phyloP scores from a whole-genome alignment of 2,113 vertebrate species.

The Zingel zingel region DNA sequence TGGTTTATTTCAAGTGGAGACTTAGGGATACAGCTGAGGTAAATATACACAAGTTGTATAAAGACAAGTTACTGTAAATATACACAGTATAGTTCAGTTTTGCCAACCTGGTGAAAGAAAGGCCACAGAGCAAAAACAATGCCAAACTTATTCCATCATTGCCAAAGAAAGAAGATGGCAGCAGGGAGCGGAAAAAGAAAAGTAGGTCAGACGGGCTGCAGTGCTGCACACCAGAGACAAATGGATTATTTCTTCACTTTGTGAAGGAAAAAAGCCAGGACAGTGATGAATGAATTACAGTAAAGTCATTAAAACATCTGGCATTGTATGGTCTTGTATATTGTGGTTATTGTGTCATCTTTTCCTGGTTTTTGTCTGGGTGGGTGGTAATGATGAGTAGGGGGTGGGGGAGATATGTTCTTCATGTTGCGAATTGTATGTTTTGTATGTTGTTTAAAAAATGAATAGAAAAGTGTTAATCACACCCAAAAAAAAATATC shows the following conservation, averaged over 20 bases:
- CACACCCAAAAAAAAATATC: too few relatives aligned
- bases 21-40: neutral
- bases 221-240: conserved; percentile 73
- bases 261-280: conserved; percentile 60
- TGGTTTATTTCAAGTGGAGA: neutral
- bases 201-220: conserved; percentile 82
- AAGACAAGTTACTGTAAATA: conserved; percentile 13
- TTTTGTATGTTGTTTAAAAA: too few relatives aligned
- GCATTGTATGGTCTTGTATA: neutral
- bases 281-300: conserved; percentile 75
- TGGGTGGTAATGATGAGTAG: too few relatives aligned
- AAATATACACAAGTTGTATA: conserved; percentile 18
- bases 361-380: too few relatives aligned
- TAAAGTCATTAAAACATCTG: conserved; percentile 79
- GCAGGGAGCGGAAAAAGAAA: conserved; percentile 65
- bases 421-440: too few relatives aligned
- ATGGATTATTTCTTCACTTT: conserved; percentile 76
- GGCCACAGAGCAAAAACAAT: conserved; percentile 75
- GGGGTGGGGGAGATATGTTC: too few relatives aligned
- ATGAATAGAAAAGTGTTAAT: too few relatives aligned
- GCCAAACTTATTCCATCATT: conserved; percentile 52
- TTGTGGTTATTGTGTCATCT: too few relatives aligned
- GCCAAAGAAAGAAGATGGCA: conserved; percentile 63
- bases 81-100: conserved; percentile 51
- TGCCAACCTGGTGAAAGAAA: conserved; percentile 64